Base-by-base conservation (phyloP, 1,140 invertebrate genomes). In the Helicoverpa zea region DNA sequence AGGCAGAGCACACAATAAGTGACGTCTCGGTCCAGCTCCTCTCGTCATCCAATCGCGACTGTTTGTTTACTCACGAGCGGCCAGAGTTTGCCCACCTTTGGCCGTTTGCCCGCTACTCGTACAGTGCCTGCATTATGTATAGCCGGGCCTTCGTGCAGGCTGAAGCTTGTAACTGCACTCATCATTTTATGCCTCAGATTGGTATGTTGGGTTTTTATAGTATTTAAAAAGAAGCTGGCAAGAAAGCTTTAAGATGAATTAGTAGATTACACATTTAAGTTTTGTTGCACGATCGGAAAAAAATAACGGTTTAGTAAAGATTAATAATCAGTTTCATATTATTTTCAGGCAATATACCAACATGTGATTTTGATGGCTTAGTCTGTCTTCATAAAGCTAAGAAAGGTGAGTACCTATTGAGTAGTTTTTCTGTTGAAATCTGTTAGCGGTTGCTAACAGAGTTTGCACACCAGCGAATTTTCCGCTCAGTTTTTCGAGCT, bases 111-210 rank as follows among this genome's bases (percentile, higher is more conserved):
- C 86, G 89, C 35, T 96, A 96, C 81, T 95, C 95, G 16, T 95
- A 95, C 83, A 95, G 93, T 54, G 93, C 95, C 0, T 96, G 96
- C 81, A 85, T 95, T n/a, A 86, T 96, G 43, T 93, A 96, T 82
- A 96, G 96, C 81, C 89, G 96, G 14, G 94, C 93, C 7, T 81
- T 92, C n/a, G 92, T 92, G 0, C 95, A 96, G 80, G 77, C 93
- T 0, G 83, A 88, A 10, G 83, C 86, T 2, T 96, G 96, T 84
- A 96, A 96, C 56, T 96, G 96, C 84, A 95, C 95, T 3, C 95
- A 96, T 82, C 96, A 96, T 82, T 94, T 96, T 10, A 94, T 96
- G 87, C 95, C 96, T 0, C 91, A 90, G 59, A 89, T 94, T 68
- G 82, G 94, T 95, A 88, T 84, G 85, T 75, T 43, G 11, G 13